These are phyloP conservation scores for Papilio aristodemus DNA, from an alignment of 1,140 invertebrate genomes.

Conservation along the genomic window DNA sequence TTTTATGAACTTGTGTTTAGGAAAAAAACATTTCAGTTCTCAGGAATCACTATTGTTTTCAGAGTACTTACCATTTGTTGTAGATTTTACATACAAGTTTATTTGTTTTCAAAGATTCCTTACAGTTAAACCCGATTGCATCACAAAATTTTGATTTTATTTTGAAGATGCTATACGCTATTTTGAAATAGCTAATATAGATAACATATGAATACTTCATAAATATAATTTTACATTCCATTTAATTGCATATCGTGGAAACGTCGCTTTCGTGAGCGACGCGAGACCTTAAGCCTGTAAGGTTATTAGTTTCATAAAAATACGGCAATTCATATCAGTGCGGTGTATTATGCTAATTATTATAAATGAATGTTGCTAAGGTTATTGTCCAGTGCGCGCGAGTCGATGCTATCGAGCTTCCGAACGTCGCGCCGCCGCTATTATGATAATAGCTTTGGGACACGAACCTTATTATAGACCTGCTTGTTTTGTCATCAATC, in stretches of 20 bases:
- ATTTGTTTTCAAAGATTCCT: too few species aligned
- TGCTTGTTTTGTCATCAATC: conserved; percentile 59
- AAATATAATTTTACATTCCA: too few species aligned
- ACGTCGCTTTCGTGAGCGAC: conserved; percentile 21
- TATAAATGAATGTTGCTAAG: conserved; percentile 64
- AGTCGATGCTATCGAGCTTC: conserved; percentile 71
- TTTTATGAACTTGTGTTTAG: too few species aligned
- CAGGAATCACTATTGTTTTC: too few species aligned
- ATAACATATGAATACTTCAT: too few species aligned
- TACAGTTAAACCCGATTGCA: too few species aligned
- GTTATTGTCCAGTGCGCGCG: conserved; percentile 75
- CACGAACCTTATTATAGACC: conserved; percentile 67
- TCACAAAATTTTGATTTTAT: too few species aligned
- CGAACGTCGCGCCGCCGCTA: conserved; percentile 68
- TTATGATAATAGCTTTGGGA: conserved; percentile 72
- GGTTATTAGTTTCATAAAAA: conserved; percentile 38
- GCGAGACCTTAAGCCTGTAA: conserved; percentile 22
- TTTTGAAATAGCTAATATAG: too few species aligned
- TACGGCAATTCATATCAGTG: conserved; percentile 43
- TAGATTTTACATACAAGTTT: too few species aligned
- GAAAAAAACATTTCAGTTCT: too few species aligned
- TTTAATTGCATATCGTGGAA: conserved; percentile 3
- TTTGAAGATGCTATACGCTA: too few species aligned
- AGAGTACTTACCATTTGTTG: too few species aligned
- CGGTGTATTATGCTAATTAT: conserved; percentile 50